phyloP scores from a whole-genome alignment of 2,113 vertebrate genomes.

The Sorex fumeus region DNA sequence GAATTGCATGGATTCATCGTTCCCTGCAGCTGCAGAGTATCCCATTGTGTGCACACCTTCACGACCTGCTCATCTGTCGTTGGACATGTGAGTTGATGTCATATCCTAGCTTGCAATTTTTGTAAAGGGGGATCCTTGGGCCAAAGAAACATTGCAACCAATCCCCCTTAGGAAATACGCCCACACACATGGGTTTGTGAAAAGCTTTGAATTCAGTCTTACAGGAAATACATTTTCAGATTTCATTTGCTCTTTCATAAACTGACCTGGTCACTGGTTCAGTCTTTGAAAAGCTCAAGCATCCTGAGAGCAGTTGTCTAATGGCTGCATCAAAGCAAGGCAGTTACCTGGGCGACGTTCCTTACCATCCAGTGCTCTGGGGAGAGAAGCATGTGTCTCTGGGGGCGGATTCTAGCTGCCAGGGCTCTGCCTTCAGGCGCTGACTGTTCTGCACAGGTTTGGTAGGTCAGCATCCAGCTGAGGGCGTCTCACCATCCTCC shows the following conservation, averaged over 20 bases:
- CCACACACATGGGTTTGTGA: not conserved
- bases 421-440: not conserved
- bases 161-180: not conserved
- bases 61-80: too few relatives aligned
- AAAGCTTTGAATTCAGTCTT: not conserved
- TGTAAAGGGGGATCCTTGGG: not conserved
- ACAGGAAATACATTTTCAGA: not conserved
- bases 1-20: too few relatives aligned
- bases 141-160: not conserved
- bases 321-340: not conserved
- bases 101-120: not conserved
- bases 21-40: too few relatives aligned
- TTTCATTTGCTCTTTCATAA: slow-evolving; percentile 4
- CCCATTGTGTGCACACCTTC: too few relatives aligned
- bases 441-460: not conserved
- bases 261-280: not conserved
- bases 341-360: not conserved
- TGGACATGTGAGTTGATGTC: too few relatives aligned
- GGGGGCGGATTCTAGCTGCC: not conserved
- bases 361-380: not conserved
- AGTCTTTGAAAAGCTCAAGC: not conserved
- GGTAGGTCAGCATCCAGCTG: not conserved
- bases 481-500: not conserved
- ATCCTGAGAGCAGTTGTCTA: not conserved
- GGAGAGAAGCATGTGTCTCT: not conserved